phyloP scores from a whole-genome alignment of 2,113 vertebrate genomes.

The Rhabdomys dilectus region DNA sequence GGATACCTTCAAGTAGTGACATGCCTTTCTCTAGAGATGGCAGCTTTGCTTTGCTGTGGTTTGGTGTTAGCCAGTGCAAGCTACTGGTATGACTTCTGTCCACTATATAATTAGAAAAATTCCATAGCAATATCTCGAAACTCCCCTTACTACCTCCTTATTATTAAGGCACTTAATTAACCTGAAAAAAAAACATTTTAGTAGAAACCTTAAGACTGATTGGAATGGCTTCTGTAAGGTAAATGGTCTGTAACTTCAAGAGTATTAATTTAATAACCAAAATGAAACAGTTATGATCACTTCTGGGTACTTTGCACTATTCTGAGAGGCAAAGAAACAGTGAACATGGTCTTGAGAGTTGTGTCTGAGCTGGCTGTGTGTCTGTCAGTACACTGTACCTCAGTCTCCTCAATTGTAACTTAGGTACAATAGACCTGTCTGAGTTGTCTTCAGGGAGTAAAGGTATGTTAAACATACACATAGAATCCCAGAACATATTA shows the following conservation, averaged over 20 bases:
- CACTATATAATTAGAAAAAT: slow-evolving; percentile 20
- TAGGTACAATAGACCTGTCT: neutral
- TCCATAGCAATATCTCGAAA: neutral
- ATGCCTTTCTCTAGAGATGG: slow-evolving; percentile 14
- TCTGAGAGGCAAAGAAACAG: neutral
- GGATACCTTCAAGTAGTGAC: slow-evolving; percentile 38
- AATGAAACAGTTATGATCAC: neutral
- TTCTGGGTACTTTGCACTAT: neutral
- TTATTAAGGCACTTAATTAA: slow-evolving; percentile 44
- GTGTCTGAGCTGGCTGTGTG: neutral
- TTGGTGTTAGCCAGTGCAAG: slow-evolving; percentile 44
- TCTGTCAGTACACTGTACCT: slow-evolving; percentile 2
- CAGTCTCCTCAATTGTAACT: neutral
- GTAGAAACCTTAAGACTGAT: slow-evolving; percentile 33
- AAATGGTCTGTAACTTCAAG: slow-evolving; percentile 20
- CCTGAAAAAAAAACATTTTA: slow-evolving; percentile 50
- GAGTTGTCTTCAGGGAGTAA: slow-evolving; percentile 40
- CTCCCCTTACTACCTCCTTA: neutral
- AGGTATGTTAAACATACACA: slow-evolving; percentile 35
- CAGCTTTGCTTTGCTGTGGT: slow-evolving; percentile 55
- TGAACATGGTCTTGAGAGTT: neutral
- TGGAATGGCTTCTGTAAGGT: slow-evolving; percentile 32
- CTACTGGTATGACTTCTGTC: slow-evolving; percentile 27
- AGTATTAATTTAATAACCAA: slow-evolving; percentile 59
- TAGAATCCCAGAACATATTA: neutral